A percentile compares a stretch with the other conserved stretches of the same genome.
Evolutionary conservation across 2,113 vertebrate genomes (phyloP).

Genomic region (Pedetes capensis): DNA sequence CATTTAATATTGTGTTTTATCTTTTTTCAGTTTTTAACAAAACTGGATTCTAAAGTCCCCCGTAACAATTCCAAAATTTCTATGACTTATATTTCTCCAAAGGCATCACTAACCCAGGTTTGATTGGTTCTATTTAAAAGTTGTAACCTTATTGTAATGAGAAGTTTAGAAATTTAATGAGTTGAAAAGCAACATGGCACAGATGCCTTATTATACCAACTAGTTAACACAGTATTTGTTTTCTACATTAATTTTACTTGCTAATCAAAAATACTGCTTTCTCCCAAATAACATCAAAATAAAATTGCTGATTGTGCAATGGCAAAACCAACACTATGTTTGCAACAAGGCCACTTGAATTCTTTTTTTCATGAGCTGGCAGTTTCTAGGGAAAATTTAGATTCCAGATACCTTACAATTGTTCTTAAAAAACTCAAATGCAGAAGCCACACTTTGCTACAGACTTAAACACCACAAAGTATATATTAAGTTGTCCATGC

Average conservation of each 20-base stretch:
- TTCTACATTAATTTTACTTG: slow-evolving; percentile 79
- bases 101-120: slow-evolving; percentile 44
- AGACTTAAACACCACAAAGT: neutral
- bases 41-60: slow-evolving; percentile 16
- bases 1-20: neutral
- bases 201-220: slow-evolving; percentile 81
- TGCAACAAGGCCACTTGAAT: slow-evolving; percentile 52
- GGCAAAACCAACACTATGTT: slow-evolving; percentile 63
- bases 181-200: slow-evolving; percentile 78
- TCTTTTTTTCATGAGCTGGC: slow-evolving; percentile 58
- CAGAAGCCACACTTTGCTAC: neutral
- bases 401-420: neutral
- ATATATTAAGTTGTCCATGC: neutral
- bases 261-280: slow-evolving; percentile 78
- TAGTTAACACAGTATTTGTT: slow-evolving; percentile 80
- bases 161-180: slow-evolving; percentile 79
- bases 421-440: slow-evolving; percentile 22
- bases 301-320: slow-evolving; percentile 73
- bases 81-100: slow-evolving; percentile 55
- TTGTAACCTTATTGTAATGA: slow-evolving; percentile 70
- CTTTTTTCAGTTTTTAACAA: slow-evolving; percentile 47
- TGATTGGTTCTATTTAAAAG: slow-evolving; percentile 57
- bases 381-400: slow-evolving; percentile 51
- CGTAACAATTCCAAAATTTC: slow-evolving; percentile 39
- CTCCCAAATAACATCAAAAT: slow-evolving; percentile 73